These are phyloP conservation scores for Hestina assimilis DNA, from an alignment of 1,140 invertebrate genomes.

Conservation along the genomic window DNA sequence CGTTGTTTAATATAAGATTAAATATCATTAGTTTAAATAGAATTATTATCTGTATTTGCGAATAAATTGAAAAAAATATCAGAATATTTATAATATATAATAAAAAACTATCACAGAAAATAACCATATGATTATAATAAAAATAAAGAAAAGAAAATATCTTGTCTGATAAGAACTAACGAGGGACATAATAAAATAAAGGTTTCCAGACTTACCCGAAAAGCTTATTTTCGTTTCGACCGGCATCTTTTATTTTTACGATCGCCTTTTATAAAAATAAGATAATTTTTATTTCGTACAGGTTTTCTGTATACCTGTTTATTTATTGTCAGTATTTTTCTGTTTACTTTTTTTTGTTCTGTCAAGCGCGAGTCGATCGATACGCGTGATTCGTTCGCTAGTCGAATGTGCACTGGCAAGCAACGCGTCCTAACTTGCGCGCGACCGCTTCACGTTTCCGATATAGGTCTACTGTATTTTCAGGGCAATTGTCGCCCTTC, in stretches of 20 bases:
- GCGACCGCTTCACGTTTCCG: conserved; percentile 42
- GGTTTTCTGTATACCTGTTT: neutral
- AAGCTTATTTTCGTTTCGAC: conserved; percentile 74
- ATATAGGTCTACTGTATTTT: conserved; percentile 46
- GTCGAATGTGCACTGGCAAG: conserved; percentile 58
- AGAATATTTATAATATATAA: too few relatives aligned
- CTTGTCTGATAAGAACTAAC: too few relatives aligned
- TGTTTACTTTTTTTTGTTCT: conserved; percentile 17
- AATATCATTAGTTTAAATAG: too few relatives aligned
- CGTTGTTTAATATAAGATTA: too few relatives aligned
- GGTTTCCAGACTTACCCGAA: conserved; percentile 55
- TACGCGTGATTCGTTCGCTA: conserved; percentile 49
- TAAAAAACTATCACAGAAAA: too few relatives aligned
- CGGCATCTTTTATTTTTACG: conserved; percentile 47
- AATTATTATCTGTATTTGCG: too few relatives aligned
- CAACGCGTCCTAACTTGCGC: conserved; percentile 39
- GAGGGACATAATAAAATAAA: neutral
- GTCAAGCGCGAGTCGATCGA: conserved; percentile 10
- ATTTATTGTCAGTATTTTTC: neutral
- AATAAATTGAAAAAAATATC: too few relatives aligned
- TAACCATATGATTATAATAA: too few relatives aligned
- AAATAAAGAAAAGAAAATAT: too few relatives aligned
- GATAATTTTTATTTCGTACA: neutral
- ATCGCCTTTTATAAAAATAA: neutral
- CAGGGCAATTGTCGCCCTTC: conserved; percentile 24